phyloP scores from a whole-genome alignment of 2,888 invertebrate genomes.

The Euplexia lucipara region DNA sequence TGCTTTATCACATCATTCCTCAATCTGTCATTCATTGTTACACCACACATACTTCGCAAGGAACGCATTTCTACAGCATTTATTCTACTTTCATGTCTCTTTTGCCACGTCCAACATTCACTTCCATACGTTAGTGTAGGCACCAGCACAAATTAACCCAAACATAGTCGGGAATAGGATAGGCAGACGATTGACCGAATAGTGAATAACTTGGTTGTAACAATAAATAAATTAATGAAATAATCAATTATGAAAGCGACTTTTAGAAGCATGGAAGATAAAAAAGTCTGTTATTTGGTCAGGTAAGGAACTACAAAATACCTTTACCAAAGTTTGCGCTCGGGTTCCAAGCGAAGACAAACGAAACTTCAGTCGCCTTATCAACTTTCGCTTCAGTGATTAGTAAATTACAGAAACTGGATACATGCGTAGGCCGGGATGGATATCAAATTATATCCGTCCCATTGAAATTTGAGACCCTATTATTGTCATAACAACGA shows the following conservation, averaged over 20 bases:
- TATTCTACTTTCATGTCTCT: too few species aligned
- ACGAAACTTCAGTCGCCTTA: constrained; percentile 57
- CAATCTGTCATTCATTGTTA: too few species aligned
- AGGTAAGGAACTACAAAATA: constrained; percentile 52
- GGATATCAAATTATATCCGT: constrained; percentile 57
- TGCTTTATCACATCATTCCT: too few species aligned
- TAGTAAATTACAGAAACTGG: constrained; percentile 54
- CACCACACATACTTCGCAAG: too few species aligned
- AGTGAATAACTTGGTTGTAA: not conserved
- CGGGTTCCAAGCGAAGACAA: constrained; percentile 36
- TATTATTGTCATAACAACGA: constrained; percentile 68
- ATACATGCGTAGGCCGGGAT: constrained; percentile 42
- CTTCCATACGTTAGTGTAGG: too few species aligned
- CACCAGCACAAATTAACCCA: too few species aligned
- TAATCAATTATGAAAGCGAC: constrained; percentile 19
- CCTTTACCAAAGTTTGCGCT: constrained; percentile 30
- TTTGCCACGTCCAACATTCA: too few species aligned
- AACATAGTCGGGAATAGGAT: too few species aligned
- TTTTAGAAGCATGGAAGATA: constrained; percentile 25
- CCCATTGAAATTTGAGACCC: constrained; percentile 66
- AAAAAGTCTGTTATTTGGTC: constrained; percentile 37
- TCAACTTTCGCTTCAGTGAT: constrained; percentile 62
- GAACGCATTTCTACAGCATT: too few species aligned
- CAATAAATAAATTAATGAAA: constrained; percentile 15
- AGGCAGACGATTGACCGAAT: too few species aligned